Evolutionary conservation across 2,888 invertebrate species (phyloP), one percentile per base, ranked within the genome.

Genomic region (Athalia circularis): DNA sequence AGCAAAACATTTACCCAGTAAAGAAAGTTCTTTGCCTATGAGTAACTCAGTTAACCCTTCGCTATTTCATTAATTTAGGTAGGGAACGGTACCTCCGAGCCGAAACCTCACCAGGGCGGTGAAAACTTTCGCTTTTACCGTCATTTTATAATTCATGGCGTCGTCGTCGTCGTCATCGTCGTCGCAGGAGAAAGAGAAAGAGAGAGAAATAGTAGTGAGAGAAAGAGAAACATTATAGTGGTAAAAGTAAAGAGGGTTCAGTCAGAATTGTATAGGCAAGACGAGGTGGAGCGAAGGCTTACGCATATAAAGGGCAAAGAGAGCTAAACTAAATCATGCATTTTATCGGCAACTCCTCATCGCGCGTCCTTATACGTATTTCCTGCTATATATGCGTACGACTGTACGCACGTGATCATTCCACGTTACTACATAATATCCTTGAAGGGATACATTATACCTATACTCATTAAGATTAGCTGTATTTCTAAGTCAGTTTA

Each of bases 101-200:
- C 74, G 80, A 80, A 81, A 80, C 80, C 78, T 68, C 75, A 70
- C 75, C 77, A 70, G 78, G 77, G 72, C 65, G 65, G 61, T 82
- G 85, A 82, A 85, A 89, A 90, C 89, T 90, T 90, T 90, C 89
- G 89, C 90, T 89, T 90, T 90, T 90, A 90, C 89, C 87, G 85
- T 86, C 86, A 88, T 88, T 90, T 87, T 89, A 90, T 90, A 90
- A 90, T 90, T 90, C 89, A 90, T 88, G 89, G 75, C 80, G 79
- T 85, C 87, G 86, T 87, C 87, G 87, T 84, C 48, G 82, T 82
- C 80, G 81, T 81, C 83, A 87, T 86, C 84, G 87, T 86, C 85
- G 82, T 84, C 43, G 82, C 70, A 13, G 50, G 61, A 68, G 72
- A 59, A 59, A 8, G 72, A 72, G 62, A 75, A 47, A 29, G 29